A percentile compares a stretch with the other conserved stretches of the same genome.
Evolutionary conservation across 53 echinoderm and acorn worm genomes (phyloP).

Genomic region (Hippasteria phrygiana): DNA sequence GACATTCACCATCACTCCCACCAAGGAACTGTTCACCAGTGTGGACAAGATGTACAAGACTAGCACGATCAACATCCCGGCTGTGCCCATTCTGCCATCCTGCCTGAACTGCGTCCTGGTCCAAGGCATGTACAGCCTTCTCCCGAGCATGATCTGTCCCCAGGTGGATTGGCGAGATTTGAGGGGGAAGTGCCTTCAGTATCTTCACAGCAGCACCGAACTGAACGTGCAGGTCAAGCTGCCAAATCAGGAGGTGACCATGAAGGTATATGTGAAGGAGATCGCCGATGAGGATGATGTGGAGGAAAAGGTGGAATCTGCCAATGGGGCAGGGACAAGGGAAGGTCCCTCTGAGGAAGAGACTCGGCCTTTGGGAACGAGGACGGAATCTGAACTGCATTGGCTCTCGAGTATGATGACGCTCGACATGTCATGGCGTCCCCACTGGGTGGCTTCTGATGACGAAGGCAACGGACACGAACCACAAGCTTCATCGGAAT

Average conservation of each 20-base stretch:
- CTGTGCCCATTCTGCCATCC: slow-evolving; percentile 35
- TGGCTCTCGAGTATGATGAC: slow-evolving; percentile 52
- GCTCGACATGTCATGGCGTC: slow-evolving; percentile 54
- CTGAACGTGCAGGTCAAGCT: slow-evolving; percentile 41
- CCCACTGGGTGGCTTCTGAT: not conserved
- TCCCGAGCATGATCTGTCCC: slow-evolving; percentile 22
- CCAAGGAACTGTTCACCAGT: slow-evolving; percentile 21
- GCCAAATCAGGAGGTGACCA: slow-evolving; percentile 15
- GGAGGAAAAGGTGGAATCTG: not conserved
- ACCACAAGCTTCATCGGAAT: not conserved
- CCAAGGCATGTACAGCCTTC: slow-evolving; percentile 22
- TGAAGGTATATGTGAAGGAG: slow-evolving; percentile 61
- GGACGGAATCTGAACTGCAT: not conserved
- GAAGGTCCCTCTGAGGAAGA: slow-evolving; percentile 17
- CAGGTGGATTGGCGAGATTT: slow-evolving; percentile 11
- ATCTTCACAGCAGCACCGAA: slow-evolving; percentile 9
- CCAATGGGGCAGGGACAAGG: not conserved
- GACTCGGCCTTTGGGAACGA: not conserved
- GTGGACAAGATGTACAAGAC: slow-evolving; percentile 24
- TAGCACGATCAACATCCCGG: not conserved
- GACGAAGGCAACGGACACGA: not conserved
- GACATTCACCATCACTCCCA: slow-evolving; percentile 60
- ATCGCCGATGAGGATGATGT: not conserved
- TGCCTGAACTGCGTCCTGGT: slow-evolving; percentile 42
- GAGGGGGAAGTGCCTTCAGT: slow-evolving; percentile 25